These are phyloP conservation scores for Sarcophaga subvicina DNA, from an alignment of 2,888 invertebrate genomes.

Conservation along the genomic window DNA sequence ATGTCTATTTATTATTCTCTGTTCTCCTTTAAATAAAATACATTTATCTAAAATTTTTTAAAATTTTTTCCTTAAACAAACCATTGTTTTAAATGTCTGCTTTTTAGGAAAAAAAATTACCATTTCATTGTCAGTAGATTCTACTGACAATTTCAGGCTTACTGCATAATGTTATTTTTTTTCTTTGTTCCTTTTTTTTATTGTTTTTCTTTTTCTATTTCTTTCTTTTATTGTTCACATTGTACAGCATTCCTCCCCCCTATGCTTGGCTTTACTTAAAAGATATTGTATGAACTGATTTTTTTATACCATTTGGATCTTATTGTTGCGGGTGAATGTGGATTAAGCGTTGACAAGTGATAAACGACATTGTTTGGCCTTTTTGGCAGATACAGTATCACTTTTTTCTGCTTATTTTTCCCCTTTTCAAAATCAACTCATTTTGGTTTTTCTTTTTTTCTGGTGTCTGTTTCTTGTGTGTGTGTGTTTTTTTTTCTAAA, in stretches of 20 bases:
- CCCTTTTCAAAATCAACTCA: background rate
- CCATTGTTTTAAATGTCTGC: conserved; percentile 15
- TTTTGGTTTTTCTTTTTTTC: conserved; percentile 4
- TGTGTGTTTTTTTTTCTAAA: background rate
- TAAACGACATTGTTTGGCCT: conserved; percentile 60
- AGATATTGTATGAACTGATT: background rate
- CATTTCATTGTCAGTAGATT: conserved; percentile 32
- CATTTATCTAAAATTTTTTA: no score
- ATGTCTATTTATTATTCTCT: no score
- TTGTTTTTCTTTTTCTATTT: background rate
- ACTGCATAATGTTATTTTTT: conserved; percentile 34
- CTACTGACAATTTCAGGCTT: conserved; percentile 40
- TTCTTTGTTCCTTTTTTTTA: background rate
- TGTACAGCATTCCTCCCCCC: background rate
- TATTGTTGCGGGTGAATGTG: conserved; percentile 52
- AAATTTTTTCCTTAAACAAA: background rate
- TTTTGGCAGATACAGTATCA: conserved; percentile 51
- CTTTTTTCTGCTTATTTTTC: conserved; percentile 9
- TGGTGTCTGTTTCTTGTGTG: background rate
- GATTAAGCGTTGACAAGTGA: conserved; percentile 61
- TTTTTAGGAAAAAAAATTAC: background rate
- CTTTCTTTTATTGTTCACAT: conserved; percentile 10
- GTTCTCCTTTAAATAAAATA: no score
- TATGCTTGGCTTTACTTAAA: background rate
- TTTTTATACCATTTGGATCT: background rate